Conservation (phyloP, 2,113 vertebrate genomes). For the Ophthalmotilapia sp. region DNA sequence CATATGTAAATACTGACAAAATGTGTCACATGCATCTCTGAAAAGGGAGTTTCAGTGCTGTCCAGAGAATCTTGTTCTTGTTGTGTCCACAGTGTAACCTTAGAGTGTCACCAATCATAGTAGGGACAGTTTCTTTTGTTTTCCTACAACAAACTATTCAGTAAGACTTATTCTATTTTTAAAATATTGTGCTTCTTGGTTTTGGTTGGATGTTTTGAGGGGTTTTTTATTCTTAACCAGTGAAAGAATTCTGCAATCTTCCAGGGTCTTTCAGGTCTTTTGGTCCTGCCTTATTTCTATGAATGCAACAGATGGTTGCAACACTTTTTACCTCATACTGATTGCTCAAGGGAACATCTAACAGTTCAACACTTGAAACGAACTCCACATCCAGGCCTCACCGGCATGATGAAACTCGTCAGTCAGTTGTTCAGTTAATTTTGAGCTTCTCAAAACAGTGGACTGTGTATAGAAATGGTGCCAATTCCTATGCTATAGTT, state of each 20-base stretch:
- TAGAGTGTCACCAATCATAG: too few species aligned
- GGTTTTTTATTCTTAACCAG: not conserved
- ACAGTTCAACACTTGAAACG: not conserved
- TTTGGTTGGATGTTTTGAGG: not conserved
- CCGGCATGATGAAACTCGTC: not conserved
- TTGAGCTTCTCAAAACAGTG: not conserved
- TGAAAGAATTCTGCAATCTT: not conserved
- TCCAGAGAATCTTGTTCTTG: not conserved
- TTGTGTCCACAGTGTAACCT: not conserved
- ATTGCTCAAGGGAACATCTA: not conserved
- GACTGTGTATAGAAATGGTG: not conserved
- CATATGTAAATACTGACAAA: not conserved
- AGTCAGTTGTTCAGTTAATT: not conserved
- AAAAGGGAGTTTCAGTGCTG: not conserved
- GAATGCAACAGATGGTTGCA: not conserved
- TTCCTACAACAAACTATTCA: not conserved
- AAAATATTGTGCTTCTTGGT: not conserved
- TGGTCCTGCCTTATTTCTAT: not conserved
- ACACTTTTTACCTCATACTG: not conserved
- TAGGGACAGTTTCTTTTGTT: not conserved
- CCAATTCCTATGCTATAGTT: not conserved
- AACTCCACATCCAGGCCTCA: not conserved
- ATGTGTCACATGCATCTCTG: too few species aligned
- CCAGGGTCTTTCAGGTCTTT: rapidly evolving
- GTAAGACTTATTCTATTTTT: not conserved